A percentile compares a stretch with the other conserved stretches of the same genome.
Evolutionary conservation across 1,140 invertebrate genomes (phyloP).

Genomic region (Akabosia matsudoensis): DNA sequence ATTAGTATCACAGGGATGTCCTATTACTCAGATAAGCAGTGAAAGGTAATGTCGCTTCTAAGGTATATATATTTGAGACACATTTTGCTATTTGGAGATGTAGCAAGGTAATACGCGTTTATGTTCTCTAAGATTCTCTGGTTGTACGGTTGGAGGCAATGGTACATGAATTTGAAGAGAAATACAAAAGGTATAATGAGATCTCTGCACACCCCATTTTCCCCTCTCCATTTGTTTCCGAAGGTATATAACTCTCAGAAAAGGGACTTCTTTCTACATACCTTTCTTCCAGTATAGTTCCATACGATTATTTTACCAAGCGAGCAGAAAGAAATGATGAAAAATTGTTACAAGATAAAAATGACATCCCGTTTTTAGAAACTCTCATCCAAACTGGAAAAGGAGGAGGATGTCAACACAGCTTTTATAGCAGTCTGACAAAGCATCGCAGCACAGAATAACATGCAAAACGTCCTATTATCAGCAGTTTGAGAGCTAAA

Average conservation of each 20-base stretch:
- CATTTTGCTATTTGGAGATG: too few relatives aligned
- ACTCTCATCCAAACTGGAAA: not conserved
- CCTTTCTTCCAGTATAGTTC: not conserved
- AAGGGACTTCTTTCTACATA: not conserved
- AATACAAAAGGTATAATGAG: not conserved
- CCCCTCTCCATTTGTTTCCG: not conserved
- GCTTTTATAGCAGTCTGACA: too few relatives aligned
- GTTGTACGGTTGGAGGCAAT: not conserved
- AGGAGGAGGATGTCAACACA: too few relatives aligned
- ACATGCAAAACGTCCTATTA: too few relatives aligned
- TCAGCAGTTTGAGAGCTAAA: too few relatives aligned
- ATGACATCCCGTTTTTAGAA: not conserved
- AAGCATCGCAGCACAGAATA: too few relatives aligned
- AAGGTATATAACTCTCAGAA: not conserved
- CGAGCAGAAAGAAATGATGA: conserved; percentile 3
- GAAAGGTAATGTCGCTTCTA: not conserved
- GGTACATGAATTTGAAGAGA: not conserved
- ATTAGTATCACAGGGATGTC: conserved; percentile 8
- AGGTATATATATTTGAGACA: not conserved
- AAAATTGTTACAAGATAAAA: conserved; percentile 1
- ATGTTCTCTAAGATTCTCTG: not conserved
- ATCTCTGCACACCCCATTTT: not conserved
- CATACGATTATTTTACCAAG: not conserved
- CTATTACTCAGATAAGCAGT: not conserved
- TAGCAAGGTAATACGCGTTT: too few relatives aligned